A percentile compares a stretch with the other conserved stretches of the same genome.
Conservation (phyloP, 2,113 vertebrate species). For the Zosterops japonicus region DNA sequence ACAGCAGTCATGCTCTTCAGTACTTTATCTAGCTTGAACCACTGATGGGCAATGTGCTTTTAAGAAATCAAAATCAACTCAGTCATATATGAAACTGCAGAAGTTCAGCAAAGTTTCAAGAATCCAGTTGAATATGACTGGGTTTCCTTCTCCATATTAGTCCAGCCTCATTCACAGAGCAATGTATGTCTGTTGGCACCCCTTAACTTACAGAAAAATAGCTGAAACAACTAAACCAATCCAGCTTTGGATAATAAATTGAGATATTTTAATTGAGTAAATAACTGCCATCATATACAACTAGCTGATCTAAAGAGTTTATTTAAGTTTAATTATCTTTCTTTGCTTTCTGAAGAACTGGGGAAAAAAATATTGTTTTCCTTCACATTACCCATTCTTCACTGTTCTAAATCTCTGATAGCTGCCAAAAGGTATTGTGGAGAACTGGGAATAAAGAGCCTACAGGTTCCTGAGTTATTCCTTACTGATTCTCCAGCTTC, state of each 20-base stretch:
- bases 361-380: not conserved
- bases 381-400: not conserved
- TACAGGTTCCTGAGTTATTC: not conserved
- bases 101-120: not conserved
- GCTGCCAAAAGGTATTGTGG: not conserved
- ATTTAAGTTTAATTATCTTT: not conserved
- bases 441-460: not conserved
- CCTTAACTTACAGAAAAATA: not conserved
- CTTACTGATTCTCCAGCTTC: not conserved
- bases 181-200: not conserved
- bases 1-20: not conserved
- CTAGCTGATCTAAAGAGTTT: not conserved
- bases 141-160: not conserved
- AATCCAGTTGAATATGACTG: not conserved
- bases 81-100: not conserved
- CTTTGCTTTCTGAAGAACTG: not conserved
- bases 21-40: not conserved
- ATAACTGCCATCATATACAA: not conserved
- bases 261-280: not conserved
- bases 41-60: not conserved
- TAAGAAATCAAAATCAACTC: not conserved
- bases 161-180: not conserved
- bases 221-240: not conserved
- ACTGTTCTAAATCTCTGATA: not conserved
- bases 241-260: not conserved